These are phyloP conservation scores for Proctacanthus coquilletti DNA, from an alignment of 1,140 invertebrate species.

Conservation along the genomic window DNA sequence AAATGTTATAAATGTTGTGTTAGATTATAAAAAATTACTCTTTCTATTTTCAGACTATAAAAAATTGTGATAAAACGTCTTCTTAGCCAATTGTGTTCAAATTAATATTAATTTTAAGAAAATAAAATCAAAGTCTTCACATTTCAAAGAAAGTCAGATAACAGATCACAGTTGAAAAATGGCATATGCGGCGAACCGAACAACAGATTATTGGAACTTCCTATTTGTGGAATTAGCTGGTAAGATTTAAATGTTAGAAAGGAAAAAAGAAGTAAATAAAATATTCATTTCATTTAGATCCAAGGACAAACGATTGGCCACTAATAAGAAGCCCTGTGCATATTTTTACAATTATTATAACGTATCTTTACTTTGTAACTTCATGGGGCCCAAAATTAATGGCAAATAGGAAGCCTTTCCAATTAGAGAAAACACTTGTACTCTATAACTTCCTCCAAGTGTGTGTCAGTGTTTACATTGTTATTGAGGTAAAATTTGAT, in stretches of 20 bases:
- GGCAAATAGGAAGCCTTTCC: conserved; percentile 61
- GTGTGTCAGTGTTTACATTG: conserved; percentile 54
- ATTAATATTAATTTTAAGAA: no score
- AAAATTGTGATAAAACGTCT: no score
- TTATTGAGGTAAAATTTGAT: conserved; percentile 40
- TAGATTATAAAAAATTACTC: no score
- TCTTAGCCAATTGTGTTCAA: no score
- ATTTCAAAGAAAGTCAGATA: no score
- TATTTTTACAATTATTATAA: conserved; percentile 47
- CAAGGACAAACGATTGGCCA: conserved; percentile 70
- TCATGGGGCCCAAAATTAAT: conserved; percentile 65
- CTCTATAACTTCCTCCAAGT: conserved; percentile 73
- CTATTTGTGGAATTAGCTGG: conserved; percentile 40
- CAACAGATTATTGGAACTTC: conserved; percentile 36
- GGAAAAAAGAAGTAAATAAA: neutral
- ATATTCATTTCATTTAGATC: conserved; percentile 39
- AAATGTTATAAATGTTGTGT: no score
- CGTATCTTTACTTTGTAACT: conserved; percentile 55
- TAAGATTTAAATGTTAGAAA: conserved; percentile 18
- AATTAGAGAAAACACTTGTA: conserved; percentile 58
- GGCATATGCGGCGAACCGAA: conserved; percentile 33
- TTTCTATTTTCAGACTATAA: no score
- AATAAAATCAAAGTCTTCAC: no score
- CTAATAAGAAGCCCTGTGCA: conserved; percentile 62
- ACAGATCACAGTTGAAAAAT: no score